Evolutionary conservation across 2,888 invertebrate species (phyloP).

Genomic region (Athetis lepigone): DNA sequence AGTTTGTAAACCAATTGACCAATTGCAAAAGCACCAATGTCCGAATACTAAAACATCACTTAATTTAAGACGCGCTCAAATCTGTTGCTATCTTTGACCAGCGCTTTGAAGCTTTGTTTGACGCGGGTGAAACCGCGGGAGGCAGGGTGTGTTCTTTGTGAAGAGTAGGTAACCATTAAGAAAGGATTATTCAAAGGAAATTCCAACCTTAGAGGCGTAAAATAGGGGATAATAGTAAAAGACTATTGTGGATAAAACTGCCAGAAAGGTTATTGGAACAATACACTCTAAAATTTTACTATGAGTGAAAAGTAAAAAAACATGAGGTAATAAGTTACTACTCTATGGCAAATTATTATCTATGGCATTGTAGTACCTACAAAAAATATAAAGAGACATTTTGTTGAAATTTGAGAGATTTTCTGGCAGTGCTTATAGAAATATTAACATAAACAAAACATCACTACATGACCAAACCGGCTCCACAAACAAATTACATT

Average conservation of each 20-base stretch:
- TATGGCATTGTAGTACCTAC: slow-evolving; percentile 39
- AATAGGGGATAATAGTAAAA: neutral
- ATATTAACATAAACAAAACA: slow-evolving; percentile 1
- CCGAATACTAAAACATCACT: no score
- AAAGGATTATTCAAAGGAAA: no score
- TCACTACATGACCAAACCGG: slow-evolving; percentile 55
- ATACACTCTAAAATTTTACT: neutral
- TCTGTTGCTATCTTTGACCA: no score
- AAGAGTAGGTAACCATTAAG: no score
- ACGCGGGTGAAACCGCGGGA: no score
- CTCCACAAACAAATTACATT: slow-evolving; percentile 50
- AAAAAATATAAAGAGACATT: neutral
- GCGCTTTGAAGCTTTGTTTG: no score
- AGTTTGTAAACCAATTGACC: neutral
- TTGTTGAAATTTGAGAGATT: neutral
- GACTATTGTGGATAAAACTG: slow-evolving; percentile 7
- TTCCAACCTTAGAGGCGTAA: no score
- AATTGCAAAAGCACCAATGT: no score
- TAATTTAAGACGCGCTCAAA: no score
- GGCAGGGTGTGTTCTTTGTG: no score
- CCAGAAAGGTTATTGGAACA: slow-evolving; percentile 5
- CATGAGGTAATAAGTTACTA: slow-evolving; percentile 40
- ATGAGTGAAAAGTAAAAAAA: slow-evolving; percentile 15
- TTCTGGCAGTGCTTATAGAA: slow-evolving; percentile 16
- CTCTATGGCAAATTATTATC: slow-evolving; percentile 45